phyloP scores from a whole-genome alignment of 2,797 vertebrate genomes.

The Spinus olivaceus region DNA sequence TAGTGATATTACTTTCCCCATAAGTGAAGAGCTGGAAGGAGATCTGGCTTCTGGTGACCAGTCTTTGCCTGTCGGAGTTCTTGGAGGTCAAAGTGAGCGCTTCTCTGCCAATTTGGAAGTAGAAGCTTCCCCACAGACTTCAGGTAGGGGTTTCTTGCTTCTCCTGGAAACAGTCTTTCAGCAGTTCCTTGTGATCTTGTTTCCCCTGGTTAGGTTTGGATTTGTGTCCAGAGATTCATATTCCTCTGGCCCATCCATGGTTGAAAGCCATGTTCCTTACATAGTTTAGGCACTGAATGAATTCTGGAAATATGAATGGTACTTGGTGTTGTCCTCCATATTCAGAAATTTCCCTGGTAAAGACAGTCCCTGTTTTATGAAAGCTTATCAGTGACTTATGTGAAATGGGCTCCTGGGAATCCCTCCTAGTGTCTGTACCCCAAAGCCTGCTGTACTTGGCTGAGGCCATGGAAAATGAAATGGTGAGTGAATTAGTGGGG shows the following conservation, averaged over 20 bases:
- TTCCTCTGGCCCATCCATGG: neutral
- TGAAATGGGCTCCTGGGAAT: neutral
- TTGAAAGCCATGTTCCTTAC: neutral
- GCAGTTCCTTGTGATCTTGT: neutral
- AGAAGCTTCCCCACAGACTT: conserved; percentile 90
- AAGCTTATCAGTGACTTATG: neutral
- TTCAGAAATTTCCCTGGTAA: neutral
- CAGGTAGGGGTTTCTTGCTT: conserved; percentile 75
- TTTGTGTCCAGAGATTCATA: neutral
- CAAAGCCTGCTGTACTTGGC: neutral
- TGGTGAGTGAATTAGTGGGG: neutral
- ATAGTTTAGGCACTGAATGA: neutral
- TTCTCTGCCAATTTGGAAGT: conserved; percentile 87
- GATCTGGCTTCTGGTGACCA: conserved; percentile 92
- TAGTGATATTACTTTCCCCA: conserved; percentile 90
- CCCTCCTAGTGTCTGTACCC: neutral
- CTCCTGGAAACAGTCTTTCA: neutral
- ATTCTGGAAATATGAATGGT: neutral
- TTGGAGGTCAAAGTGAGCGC: conserved; percentile 86
- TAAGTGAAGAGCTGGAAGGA: conserved; percentile 91
- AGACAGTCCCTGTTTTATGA: neutral
- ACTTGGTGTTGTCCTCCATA: neutral
- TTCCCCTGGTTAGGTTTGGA: neutral
- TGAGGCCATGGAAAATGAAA: neutral
- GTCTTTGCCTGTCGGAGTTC: conserved; percentile 89